phyloP scores from a whole-genome alignment of 2,888 invertebrate species.

The Himalopsyche japonica region DNA sequence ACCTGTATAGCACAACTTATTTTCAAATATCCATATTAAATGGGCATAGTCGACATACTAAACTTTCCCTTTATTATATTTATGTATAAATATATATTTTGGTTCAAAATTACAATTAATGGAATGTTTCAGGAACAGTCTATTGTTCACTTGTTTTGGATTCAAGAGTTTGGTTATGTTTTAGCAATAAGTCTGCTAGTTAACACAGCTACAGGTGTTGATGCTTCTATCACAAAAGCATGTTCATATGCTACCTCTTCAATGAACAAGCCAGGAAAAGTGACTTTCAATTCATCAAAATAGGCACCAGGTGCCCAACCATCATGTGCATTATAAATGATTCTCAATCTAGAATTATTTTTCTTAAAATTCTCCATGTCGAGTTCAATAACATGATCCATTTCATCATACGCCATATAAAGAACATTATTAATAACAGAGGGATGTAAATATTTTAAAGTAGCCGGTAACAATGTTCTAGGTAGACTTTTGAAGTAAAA shows the following conservation, averaged over 20 bases:
- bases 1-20: too few species aligned
- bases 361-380: constrained; percentile 65
- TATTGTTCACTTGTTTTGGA: neutral
- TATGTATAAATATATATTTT: too few species aligned
- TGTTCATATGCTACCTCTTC: neutral
- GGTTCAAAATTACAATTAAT: too few species aligned
- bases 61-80: too few species aligned
- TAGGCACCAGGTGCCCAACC: constrained; percentile 81
- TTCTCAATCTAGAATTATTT: constrained; percentile 67
- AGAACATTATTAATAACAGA: constrained; percentile 66
- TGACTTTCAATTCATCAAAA: constrained; percentile 47
- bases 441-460: constrained; percentile 63
- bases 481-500: constrained; percentile 56
- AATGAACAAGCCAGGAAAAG: neutral
- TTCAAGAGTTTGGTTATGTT: neutral
- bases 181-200: neutral
- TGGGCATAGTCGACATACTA: too few species aligned
- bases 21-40: too few species aligned
- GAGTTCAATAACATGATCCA: constrained; percentile 71
- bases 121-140: neutral
- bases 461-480: constrained; percentile 52
- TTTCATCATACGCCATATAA: constrained; percentile 77
- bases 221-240: neutral
- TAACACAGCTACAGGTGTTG: neutral
- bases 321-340: constrained; percentile 81